phyloP scores from a whole-genome alignment of 2,113 vertebrate genomes.

The Oceanodroma tethys region DNA sequence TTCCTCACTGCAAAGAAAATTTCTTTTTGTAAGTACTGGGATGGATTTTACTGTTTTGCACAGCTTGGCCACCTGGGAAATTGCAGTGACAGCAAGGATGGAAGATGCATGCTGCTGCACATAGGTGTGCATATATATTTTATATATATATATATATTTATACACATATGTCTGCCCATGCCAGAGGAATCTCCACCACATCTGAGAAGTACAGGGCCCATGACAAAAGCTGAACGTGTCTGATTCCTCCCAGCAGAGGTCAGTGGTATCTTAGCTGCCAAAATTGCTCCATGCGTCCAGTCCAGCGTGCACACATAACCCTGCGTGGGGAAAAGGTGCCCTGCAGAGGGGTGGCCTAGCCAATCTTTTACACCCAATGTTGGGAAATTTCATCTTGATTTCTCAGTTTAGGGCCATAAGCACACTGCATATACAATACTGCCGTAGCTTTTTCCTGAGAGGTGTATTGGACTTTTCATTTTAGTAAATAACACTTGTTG shows the following conservation, averaged over 20 bases:
- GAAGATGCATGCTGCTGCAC: background rate
- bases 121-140: background rate
- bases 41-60: background rate
- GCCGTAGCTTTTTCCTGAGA: background rate
- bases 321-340: accelerated
- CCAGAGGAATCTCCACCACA: background rate
- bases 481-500: background rate
- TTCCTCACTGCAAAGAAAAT: background rate
- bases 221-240: background rate
- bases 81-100: background rate
- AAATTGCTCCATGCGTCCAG: background rate
- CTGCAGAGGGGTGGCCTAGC: background rate
- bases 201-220: background rate
- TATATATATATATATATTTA: background rate
- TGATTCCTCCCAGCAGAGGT: slow-evolving; percentile 24
- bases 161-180: accelerated
- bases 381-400: background rate
- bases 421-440: background rate
- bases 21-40: background rate
- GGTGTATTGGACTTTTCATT: background rate
- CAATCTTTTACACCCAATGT: background rate
- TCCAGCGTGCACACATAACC: accelerated
- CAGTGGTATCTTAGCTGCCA: slow-evolving; percentile 8
- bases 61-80: background rate
- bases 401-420: background rate